These are phyloP conservation scores for Lordiphosa collinella DNA, from an alignment of 1,140 invertebrate genomes.

Conservation along the genomic window DNA sequence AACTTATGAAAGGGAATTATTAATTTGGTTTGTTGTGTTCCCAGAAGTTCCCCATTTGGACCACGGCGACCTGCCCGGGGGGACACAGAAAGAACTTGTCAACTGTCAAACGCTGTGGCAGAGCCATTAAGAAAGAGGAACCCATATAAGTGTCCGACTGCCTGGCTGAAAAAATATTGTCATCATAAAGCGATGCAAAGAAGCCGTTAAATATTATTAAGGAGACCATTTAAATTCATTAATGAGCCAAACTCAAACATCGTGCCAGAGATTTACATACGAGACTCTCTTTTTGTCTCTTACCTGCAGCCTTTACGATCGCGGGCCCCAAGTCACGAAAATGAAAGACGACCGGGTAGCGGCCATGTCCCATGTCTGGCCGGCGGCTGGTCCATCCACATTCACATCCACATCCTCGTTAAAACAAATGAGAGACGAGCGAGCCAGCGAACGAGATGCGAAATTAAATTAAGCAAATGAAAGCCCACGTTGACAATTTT, in stretches of 20 bases:
- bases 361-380: slow-evolving; percentile 12
- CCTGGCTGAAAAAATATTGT: slow-evolving; percentile 61
- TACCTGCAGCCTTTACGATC: slow-evolving; percentile 54
- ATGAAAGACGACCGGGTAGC: slow-evolving; percentile 62
- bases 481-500: slow-evolving; percentile 78
- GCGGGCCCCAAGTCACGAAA: slow-evolving; percentile 44
- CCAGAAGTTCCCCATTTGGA: not conserved
- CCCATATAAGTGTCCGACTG: slow-evolving; percentile 42
- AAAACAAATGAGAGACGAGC: slow-evolving; percentile 69
- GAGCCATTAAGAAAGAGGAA: slow-evolving; percentile 70
- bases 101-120: slow-evolving; percentile 71
- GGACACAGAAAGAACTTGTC: slow-evolving; percentile 63
- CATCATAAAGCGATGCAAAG: slow-evolving; percentile 79
- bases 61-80: too few relatives aligned
- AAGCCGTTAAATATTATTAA: slow-evolving; percentile 80
- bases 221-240: slow-evolving; percentile 79
- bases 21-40: slow-evolving; percentile 53
- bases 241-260: slow-evolving; percentile 64
- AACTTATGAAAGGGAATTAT: slow-evolving; percentile 71
- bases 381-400: slow-evolving; percentile 8
- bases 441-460: slow-evolving; percentile 42
- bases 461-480: slow-evolving; percentile 78
- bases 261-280: slow-evolving; percentile 58
- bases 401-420: slow-evolving; percentile 59
- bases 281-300: slow-evolving; percentile 14